Conservation (phyloP, 2,888 invertebrate genomes). For the Caenorhabditis drosophilae region DNA sequence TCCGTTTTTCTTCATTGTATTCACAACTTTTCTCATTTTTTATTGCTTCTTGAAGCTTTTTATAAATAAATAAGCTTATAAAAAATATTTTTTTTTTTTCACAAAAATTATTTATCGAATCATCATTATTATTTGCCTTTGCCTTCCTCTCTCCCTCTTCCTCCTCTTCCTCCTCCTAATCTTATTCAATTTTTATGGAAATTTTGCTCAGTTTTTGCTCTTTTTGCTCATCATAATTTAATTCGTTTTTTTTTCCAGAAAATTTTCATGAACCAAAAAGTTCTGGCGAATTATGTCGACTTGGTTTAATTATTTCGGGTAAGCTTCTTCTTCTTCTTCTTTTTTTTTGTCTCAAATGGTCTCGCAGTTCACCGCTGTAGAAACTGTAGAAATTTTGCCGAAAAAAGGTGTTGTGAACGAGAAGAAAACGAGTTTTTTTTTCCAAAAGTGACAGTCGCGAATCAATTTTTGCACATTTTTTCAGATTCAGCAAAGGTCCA, state of each 20-base stretch:
- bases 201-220: not conserved
- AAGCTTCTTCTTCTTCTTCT: no score
- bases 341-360: no score
- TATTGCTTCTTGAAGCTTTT: slow-evolving; percentile 1
- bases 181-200: slow-evolving; percentile 3
- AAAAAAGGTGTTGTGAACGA: no score
- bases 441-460: no score
- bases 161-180: not conserved
- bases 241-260: slow-evolving; percentile 21
- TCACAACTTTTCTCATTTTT: slow-evolving; percentile 2
- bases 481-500: slow-evolving; percentile 32
- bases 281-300: slow-evolving; percentile 26
- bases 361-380: no score
- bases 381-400: not conserved
- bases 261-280: no score
- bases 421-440: no score
- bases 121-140: no score
- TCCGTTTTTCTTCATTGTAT: slow-evolving; percentile 11
- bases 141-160: not conserved
- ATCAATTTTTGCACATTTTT: no score
- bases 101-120: not conserved
- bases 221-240: not conserved
- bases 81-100: not conserved
- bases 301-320: slow-evolving; percentile 38
- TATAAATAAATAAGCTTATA: slow-evolving; percentile 4